Base-by-base conservation (phyloP, 2,888 invertebrate genomes). In the Heliconius ismenius region DNA sequence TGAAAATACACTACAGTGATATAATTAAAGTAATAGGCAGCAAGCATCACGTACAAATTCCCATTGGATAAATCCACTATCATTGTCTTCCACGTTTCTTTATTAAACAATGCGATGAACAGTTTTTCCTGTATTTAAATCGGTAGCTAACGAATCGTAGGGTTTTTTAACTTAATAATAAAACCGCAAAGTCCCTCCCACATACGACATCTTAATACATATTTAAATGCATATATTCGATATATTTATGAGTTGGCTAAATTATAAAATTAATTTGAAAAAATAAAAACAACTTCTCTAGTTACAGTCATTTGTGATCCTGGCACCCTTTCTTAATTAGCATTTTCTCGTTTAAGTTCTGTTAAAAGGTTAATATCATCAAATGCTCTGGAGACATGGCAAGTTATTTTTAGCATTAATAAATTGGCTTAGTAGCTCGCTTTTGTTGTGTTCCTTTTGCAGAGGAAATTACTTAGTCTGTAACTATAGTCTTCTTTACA, bases 331-430 rank as follows among this genome's bases (percentile, higher is more conserved):
- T 73, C 75, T 76, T 74, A 73, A 75, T 73, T 74, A 78, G 64
- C 78, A 79, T 78, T 79, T 79, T 80, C 78, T 87, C 85, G 89
- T 89, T 64, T 88, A 90, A 88, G 88, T 88, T 90, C 87, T 86
- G 87, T 89, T 90, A 89, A 89, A 92, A 89, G 91, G 91, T 90
- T 92, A 92, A 92, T 91, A 92, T 87, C 90, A 88, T 88, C 88
- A 86, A 88, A 91, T 91, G 89, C 88, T 89, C 85, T 87, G 86
- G 92, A 91, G 93, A 92, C 88, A 89, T 91, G 88, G 89, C 85
- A 85, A 88, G 90, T 90, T 94, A 94, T 94, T 94, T 94, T 93
- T 94, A 94, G 93, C 90, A 88, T 90, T 92, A 90, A 90, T 93
- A 94, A 94, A 94, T 94, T 93, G 93, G 92, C 91, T 94, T 93